phyloP scores from a whole-genome alignment of 2,113 vertebrate species.

The rat (Rattus norvegicus) region DNA sequence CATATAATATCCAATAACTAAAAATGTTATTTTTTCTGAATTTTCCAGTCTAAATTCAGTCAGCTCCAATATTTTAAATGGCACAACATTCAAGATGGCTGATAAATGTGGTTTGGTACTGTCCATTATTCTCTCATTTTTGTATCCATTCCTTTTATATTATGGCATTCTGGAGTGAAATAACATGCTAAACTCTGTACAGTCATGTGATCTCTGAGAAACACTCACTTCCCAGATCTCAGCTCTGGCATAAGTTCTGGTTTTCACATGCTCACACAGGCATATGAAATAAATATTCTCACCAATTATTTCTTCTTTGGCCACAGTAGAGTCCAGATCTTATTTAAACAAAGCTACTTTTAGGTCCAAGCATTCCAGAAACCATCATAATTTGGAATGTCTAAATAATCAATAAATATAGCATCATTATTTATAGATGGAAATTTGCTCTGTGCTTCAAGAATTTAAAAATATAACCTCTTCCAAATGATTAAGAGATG shows the following conservation, averaged over 20 bases:
- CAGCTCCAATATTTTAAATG: not conserved
- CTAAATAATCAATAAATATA: constrained; percentile 2
- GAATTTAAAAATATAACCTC: not conserved
- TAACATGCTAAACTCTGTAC: not conserved
- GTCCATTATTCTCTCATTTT: not conserved
- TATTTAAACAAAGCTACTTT: constrained; percentile 40
- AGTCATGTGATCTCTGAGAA: constrained; percentile 17
- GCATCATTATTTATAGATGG: constrained; percentile 42
- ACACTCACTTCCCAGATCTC: not conserved
- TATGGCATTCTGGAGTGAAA: not conserved
- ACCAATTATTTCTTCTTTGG: not conserved
- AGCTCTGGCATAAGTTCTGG: not conserved
- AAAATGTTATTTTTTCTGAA: not conserved
- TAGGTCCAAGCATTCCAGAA: not conserved
- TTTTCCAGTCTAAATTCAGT: not conserved
- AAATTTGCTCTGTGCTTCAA: not conserved
- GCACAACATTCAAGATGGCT: not conserved
- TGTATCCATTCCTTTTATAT: not conserved
- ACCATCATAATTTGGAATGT: not conserved
- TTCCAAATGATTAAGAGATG: not conserved
- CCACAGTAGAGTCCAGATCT: not conserved
- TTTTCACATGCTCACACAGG: not conserved
- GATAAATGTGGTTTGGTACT: not conserved
- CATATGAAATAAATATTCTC: not conserved
- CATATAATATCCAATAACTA: too few species aligned